Conservation (phyloP, 1,140 invertebrate genomes). For the Drosophila elegans region DNA sequence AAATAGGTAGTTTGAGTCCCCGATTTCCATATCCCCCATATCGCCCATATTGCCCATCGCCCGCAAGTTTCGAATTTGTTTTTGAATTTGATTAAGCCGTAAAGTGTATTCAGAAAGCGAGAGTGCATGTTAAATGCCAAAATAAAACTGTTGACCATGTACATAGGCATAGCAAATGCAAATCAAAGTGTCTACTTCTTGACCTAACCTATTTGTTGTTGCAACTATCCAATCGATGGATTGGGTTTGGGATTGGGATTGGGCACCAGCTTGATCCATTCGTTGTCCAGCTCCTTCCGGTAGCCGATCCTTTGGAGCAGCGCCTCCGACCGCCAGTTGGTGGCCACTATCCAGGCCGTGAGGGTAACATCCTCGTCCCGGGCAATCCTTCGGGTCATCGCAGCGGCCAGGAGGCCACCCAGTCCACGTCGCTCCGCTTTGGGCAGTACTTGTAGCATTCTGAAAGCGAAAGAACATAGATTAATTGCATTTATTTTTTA, state of each 20-base stretch:
- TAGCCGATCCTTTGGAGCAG: constrained; percentile 68
- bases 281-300: constrained; percentile 49
- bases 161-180: constrained; percentile 51
- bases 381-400: constrained; percentile 61
- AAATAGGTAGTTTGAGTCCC: constrained; percentile 38
- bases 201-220: background rate
- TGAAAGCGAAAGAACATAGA: constrained; percentile 21
- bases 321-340: constrained; percentile 66
- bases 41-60: background rate
- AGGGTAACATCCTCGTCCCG: constrained; percentile 48
- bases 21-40: constrained; percentile 15
- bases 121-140: constrained; percentile 23
- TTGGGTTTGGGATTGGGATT: background rate
- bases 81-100: constrained; percentile 48
- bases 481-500: background rate
- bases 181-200: constrained; percentile 5
- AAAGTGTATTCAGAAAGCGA: constrained; percentile 48
- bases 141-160: constrained; percentile 72
- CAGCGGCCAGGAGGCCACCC: constrained; percentile 57
- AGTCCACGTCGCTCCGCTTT: constrained; percentile 68
- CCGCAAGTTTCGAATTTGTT: constrained; percentile 31
- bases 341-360: constrained; percentile 70
- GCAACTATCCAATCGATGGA: too few relatives aligned
- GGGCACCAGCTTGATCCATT: constrained; percentile 73
- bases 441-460: constrained; percentile 69